phyloP scores from a whole-genome alignment of 2,888 invertebrate genomes.

The Dryobotodes eremita region DNA sequence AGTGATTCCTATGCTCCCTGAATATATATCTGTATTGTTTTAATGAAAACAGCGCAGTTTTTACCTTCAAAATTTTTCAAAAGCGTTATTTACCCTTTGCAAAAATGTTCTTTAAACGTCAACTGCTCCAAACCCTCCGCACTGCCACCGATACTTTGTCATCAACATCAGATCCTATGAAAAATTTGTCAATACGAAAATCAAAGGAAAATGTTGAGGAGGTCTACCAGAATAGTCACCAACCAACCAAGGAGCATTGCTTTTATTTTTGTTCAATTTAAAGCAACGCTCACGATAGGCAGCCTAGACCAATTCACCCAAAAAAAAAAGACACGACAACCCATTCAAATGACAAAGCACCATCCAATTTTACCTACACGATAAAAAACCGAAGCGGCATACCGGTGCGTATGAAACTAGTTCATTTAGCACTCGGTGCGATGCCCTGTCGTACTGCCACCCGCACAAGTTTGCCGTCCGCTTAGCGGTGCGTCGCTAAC shows the following conservation, averaged over 20 bases:
- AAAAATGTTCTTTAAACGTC: not conserved
- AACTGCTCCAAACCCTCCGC: too few relatives aligned
- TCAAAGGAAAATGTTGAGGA: not conserved
- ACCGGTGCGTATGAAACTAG: constrained; percentile 81
- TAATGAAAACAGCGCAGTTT: not conserved
- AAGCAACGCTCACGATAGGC: not conserved
- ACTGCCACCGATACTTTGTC: not conserved
- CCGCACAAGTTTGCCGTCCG: constrained; percentile 86
- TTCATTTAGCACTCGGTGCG: constrained; percentile 87
- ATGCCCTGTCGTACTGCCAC: constrained; percentile 86
- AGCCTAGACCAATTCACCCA: constrained; percentile 9
- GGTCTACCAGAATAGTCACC: not conserved
- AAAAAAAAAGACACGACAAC: constrained; percentile 52
- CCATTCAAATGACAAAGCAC: constrained; percentile 30
- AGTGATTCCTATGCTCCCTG: not conserved
- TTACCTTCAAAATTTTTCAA: not conserved
- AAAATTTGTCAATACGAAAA: not conserved
- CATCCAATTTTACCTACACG: constrained; percentile 61
- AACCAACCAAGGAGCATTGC: not conserved
- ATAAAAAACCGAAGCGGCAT: constrained; percentile 61
- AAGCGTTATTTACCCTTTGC: too few relatives aligned
- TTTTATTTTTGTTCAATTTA: not conserved
- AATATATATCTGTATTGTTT: not conserved
- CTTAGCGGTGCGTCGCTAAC: constrained; percentile 87
- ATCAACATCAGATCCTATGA: not conserved